Evolutionary conservation across 2,888 invertebrate genomes (phyloP), one percentile per base, ranked within the genome.

Genomic region (Stenoptilia bipunctidactyla): DNA sequence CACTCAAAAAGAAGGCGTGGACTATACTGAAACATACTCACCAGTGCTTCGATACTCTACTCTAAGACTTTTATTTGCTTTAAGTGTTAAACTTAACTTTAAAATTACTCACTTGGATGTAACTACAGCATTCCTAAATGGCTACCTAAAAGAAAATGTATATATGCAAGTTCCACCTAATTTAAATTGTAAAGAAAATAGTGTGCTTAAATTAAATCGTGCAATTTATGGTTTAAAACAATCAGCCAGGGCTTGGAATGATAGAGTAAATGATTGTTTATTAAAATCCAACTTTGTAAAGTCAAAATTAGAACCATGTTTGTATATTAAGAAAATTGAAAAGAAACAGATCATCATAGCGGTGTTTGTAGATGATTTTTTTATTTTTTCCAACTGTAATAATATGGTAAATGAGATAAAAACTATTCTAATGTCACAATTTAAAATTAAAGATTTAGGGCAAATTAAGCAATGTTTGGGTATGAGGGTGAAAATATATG

Each of bases 41-140:
- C 52, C 50, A 15, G 50, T 52, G 10, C 20, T 51, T 12, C 15
- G 40, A 12, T 40, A 50, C 40, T 46, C 47, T 2, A 49, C 46
- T 10, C 20, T 48, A 25, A 50, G 13, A n/a, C n/a, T n/a, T n/a
- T n/a, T n/a, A n/a, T n/a, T n/a, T n/a, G n/a, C n/a, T n/a, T n/a
- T n/a, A n/a, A 44, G 20, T 45, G 38, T 47, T 43, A 36, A 25
- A 25, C 27, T 25, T 25, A 25, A 25, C 9, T 8, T 25, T 5
- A 9, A 25, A 8, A 9, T 25, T 25, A 25, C 27, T 9, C 27
- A 25, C 40, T 34, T 39, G 37, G 40, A 25, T 25, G 27, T 25
- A 5, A 25, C 27, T 8, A 25, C 27, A 25, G 27, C 27, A 8
- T 25, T 25, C 9, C 27, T 25, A 8, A 25, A 25, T 25, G 27